Conservation (phyloP, 2,888 invertebrate species). For the Apodemia hepburni region DNA sequence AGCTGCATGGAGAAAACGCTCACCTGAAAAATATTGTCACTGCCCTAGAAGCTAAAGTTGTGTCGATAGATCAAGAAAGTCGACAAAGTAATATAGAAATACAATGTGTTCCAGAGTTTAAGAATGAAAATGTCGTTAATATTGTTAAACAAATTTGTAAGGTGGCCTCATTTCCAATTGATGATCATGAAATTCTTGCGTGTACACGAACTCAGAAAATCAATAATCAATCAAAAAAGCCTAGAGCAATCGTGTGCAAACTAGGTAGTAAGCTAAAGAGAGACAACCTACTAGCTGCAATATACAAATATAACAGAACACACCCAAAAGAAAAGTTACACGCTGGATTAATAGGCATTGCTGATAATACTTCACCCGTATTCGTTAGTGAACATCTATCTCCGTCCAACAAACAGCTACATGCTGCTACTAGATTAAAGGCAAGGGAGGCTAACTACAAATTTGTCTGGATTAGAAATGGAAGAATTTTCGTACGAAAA, state of each 20-base stretch:
- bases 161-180: constrained; percentile 1
- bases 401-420: constrained; percentile 28
- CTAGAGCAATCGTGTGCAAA: constrained; percentile 16
- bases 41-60: neutral
- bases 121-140: constrained; percentile 15
- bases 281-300: constrained; percentile 18
- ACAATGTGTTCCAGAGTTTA: constrained; percentile 18
- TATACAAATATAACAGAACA: constrained; percentile 17
- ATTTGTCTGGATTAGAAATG: constrained; percentile 28
- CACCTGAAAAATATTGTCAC: neutral
- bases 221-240: constrained; percentile 14
- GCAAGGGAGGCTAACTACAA: constrained; percentile 29
- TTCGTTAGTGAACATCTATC: constrained; percentile 33
- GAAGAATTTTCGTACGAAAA: constrained; percentile 31
- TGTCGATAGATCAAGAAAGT: neutral
- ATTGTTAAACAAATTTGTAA: constrained; percentile 16
- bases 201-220: constrained; percentile 18
- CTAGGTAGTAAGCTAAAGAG: neutral
- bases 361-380: constrained; percentile 23
- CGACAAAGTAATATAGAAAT: constrained; percentile 18
- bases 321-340: constrained; percentile 16
- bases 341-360: constrained; percentile 8
- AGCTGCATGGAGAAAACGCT: neutral
- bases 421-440: constrained; percentile 28
- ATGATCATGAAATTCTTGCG: constrained; percentile 2